phyloP scores from a whole-genome alignment of 2,113 vertebrate species.

The Numenius arquata region DNA sequence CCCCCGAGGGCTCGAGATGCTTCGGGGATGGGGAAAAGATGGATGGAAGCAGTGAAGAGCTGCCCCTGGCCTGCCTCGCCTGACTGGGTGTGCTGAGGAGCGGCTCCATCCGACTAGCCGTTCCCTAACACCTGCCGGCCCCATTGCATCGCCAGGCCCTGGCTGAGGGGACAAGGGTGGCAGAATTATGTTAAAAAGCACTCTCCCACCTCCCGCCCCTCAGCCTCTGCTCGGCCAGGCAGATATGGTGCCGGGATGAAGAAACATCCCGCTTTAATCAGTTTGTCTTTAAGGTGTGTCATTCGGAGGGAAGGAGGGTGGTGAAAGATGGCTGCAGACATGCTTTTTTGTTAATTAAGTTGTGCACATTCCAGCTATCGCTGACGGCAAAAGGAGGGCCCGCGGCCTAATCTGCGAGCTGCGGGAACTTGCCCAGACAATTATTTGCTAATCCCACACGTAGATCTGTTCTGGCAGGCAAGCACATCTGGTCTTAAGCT shows the following conservation, averaged over 20 bases:
- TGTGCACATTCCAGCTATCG: not conserved
- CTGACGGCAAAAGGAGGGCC: not conserved
- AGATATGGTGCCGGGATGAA: not conserved
- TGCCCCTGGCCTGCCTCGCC: not conserved
- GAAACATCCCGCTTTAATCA: not conserved
- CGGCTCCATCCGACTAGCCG: not conserved
- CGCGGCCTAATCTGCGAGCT: accelerated
- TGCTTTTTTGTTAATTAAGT: not conserved
- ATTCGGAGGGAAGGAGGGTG: not conserved
- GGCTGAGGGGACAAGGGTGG: too few relatives aligned
- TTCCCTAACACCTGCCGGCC: not conserved
- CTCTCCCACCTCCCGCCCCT: not conserved
- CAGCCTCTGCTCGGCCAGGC: not conserved
- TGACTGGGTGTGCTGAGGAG: not conserved
- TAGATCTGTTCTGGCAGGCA: not conserved
- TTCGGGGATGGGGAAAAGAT: accelerated
- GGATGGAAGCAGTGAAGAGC: not conserved
- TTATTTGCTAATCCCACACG: accelerated
- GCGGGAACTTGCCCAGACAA: not conserved
- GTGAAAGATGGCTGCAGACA: not conserved
- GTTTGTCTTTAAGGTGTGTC: not conserved
- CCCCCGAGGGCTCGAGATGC: not conserved
- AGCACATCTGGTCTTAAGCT: not conserved
- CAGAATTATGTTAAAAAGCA: not conserved
- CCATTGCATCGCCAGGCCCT: not conserved